Percentiles rank a stretch among this genome's conserved stretches.
Conservation (phyloP, 2,113 vertebrate genomes). For the Lophius piscatorius region DNA sequence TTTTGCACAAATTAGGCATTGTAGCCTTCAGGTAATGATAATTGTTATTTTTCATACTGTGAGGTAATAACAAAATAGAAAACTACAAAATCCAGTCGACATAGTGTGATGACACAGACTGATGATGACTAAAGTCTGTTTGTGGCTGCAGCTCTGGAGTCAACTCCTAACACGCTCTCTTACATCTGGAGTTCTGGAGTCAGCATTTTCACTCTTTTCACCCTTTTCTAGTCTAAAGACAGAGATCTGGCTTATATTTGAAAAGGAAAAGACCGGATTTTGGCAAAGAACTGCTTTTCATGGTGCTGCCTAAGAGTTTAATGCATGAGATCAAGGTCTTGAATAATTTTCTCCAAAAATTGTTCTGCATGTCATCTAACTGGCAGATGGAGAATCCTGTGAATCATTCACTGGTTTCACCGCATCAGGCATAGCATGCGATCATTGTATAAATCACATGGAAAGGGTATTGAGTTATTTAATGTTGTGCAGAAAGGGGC, state of each 20-base stretch:
- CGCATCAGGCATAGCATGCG: neutral
- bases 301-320: slow-evolving; percentile 14
- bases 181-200: slow-evolving; percentile 44
- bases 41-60: too few relatives aligned
- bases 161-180: slow-evolving; percentile 6
- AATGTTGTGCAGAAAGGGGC: slow-evolving; percentile 11
- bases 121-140: slow-evolving; percentile 19
- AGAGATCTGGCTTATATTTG: slow-evolving; percentile 7
- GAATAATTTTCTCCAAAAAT: slow-evolving; percentile 13
- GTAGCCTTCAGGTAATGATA: too few relatives aligned
- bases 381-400: slow-evolving; percentile 1
- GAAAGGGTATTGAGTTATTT: slow-evolving; percentile 28
- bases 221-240: slow-evolving; percentile 5
- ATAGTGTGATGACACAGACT: neutral
- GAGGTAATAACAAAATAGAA: slow-evolving; percentile 1
- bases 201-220: slow-evolving; percentile 1
- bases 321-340: slow-evolving; percentile 12
- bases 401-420: slow-evolving; percentile 4
- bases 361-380: slow-evolving; percentile 3
- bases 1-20: too few relatives aligned
- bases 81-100: neutral
- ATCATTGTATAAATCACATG: slow-evolving; percentile 1
- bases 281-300: slow-evolving; percentile 45
- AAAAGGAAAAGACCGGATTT: slow-evolving; percentile 44
- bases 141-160: slow-evolving; percentile 31